Evolutionary conservation across 2,888 invertebrate species (phyloP), one percentile per base, ranked within the genome.

Genomic region (Xestia xanthographa): DNA sequence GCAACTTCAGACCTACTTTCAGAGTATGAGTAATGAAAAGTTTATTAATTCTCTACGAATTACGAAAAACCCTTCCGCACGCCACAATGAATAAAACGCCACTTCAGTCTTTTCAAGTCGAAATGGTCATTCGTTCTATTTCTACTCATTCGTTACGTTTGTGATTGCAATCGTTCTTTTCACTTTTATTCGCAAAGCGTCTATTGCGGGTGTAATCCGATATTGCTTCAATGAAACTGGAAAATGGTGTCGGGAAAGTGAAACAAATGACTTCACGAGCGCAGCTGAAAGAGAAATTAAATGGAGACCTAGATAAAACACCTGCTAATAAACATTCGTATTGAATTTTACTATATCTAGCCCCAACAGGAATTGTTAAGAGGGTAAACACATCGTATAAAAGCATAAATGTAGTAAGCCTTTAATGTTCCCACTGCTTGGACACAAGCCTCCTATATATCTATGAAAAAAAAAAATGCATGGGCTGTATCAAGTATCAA

Each of bases 141-240:
- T 77, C 65, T n/a, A 53, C 60, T 53, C 66, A 77, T 86, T 83
- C 60, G 66, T 80, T 77, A 72, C 75, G 63, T 68, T 72, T 63
- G 56, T 73, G 73, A 86, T 83, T 83, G 72, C 81, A 73, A 83
- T 82, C 63, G 60, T 79, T 74, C 75, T 80, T 75, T 87, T 70
- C 53, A 66, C 65, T 87, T 87, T 79, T 69, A 76, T 83, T 78
- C 62, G 65, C 72, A 38, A 71, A 69, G 53, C 66, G 41, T 75
- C 69, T 77, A 77, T 74, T 70, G 74, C 62, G 53, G 29, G 22
- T 48, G 50, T 82, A 82, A 87, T 82, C 77, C 72, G 50, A 83
- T 85, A 78, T 65, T 63, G 83, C 72, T 66, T 58, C 77, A 65
- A 65, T 67, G 66, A 75, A 80, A 83, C 69, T 72, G 72, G 38